A percentile compares a stretch with the other conserved stretches of the same genome.
These are phyloP conservation scores for Ceramica pisi DNA, from an alignment of 2,888 invertebrate species.

Conservation along the genomic window DNA sequence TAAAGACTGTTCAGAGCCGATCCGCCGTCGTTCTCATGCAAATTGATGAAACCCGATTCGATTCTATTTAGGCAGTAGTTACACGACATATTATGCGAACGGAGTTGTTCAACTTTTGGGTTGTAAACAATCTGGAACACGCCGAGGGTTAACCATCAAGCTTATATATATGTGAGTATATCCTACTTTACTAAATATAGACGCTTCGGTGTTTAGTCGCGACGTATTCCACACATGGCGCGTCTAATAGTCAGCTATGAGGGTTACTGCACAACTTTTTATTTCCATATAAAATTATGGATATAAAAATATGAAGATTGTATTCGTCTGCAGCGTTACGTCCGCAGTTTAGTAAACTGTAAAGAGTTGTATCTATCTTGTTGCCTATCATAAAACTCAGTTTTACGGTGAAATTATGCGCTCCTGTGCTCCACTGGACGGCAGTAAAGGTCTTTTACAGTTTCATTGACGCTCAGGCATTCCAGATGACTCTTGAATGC, in stretches of 20 bases:
- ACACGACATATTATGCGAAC: slow-evolving; percentile 39
- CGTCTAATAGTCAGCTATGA: background rate
- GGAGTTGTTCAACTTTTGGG: slow-evolving; percentile 24
- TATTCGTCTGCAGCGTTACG: slow-evolving; percentile 52
- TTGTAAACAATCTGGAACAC: slow-evolving; percentile 43
- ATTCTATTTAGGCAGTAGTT: slow-evolving; percentile 33
- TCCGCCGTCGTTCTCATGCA: slow-evolving; percentile 44
- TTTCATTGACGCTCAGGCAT: slow-evolving; percentile 75
- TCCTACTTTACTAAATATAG: slow-evolving; percentile 15
- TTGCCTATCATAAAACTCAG: slow-evolving; percentile 78
- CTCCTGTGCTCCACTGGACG: slow-evolving; percentile 73
- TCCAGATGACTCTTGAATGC: slow-evolving; percentile 65
- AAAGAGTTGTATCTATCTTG: slow-evolving; percentile 77
- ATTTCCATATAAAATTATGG: slow-evolving; percentile 39
- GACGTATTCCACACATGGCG: slow-evolving; percentile 13
- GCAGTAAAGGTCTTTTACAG: slow-evolving; percentile 81
- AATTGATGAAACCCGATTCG: slow-evolving; percentile 49
- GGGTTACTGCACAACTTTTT: slow-evolving; percentile 41
- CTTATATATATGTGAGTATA: slow-evolving; percentile 1
- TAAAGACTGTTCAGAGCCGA: slow-evolving; percentile 57
- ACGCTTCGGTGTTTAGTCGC: slow-evolving; percentile 5
- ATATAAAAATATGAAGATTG: slow-evolving; percentile 59
- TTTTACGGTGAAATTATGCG: slow-evolving; percentile 84
- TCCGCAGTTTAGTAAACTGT: slow-evolving; percentile 68
- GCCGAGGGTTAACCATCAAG: slow-evolving; percentile 17